Base-by-base conservation (phyloP, 2,113 vertebrate genomes). In the Hymenochirus boettgeri region DNA sequence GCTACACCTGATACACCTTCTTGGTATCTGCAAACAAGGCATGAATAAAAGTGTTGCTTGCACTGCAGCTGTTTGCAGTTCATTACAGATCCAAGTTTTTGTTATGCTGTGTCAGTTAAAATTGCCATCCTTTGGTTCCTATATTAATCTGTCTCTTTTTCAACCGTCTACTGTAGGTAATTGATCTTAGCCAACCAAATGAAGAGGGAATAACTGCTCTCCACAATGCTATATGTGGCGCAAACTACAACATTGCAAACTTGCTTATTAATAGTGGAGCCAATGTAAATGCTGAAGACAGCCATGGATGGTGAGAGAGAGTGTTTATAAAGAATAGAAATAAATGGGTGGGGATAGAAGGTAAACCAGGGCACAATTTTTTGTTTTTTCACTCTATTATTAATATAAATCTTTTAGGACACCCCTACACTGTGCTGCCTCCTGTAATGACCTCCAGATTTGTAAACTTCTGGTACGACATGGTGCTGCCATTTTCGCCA, bases 201-300 rank as follows among this genome's bases (percentile, higher is more conserved):
- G 93, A 93, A 4, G 94, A 96, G 73, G 94, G 94, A 61, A 96
- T 96, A 80, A 96, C 93, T 0, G 93, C 91, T 0, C 87, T 96
- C 51, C 94, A 96, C 76, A 96, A 96, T 1, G 92, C 90, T 55
- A 92, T 96, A 77, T 96, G 94, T 1, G 92, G 91, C 0, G 90
- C 92, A 10, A 92, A 94, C 72, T 86, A 89, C 29, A 51, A 78
- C 2, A 83, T 95, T 1, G 93, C 93, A 10, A 91, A 91, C 61
- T 93, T 93, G 70, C 89, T 96, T 24, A 89, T 96, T 37, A 84
- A 79, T 5, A 77, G 81, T 0, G 92, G 93, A 0, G 91, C 89
- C 77, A 91, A 95, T 1, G 87, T 93, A 70, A 95, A 93, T 23
- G 85, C 93, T 2, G 87, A 91, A 0, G 94, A 96, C 80, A 95